Evolutionary conservation across 2,113 vertebrate genomes (phyloP).

Genomic region (Myiozetetes cayanensis): DNA sequence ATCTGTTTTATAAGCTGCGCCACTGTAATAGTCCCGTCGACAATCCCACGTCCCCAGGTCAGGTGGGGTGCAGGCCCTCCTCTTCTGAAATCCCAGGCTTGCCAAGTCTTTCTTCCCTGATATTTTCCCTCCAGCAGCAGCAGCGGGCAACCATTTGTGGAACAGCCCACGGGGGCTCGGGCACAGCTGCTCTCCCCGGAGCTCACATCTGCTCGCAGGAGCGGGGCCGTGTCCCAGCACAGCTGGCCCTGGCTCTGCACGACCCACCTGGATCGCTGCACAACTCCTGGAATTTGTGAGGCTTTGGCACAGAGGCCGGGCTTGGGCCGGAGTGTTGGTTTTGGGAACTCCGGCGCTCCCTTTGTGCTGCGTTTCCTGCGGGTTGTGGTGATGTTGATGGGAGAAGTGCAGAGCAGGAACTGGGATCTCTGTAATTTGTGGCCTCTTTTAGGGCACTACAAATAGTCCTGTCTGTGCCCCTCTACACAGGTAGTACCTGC

Average conservation of each 20-base stretch:
- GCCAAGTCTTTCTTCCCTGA: not conserved
- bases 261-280: not conserved
- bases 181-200: conserved; percentile 26
- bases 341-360: not conserved
- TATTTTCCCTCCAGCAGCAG: not conserved
- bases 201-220: not conserved
- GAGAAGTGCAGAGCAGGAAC: not conserved
- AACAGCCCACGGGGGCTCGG: not conserved
- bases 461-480: not conserved
- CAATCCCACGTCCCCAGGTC: conserved; percentile 4
- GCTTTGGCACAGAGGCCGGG: not conserved
- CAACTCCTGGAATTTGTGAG: not conserved
- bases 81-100: not conserved
- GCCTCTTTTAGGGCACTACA: not conserved
- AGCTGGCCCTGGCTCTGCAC: not conserved
- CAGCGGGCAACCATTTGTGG: not conserved
- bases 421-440: not conserved
- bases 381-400: fast-evolving
- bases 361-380: not conserved
- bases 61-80: not conserved
- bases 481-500: fast-evolving
- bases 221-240: not conserved
- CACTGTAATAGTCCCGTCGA: conserved; percentile 20
- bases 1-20: not conserved
- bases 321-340: not conserved